Conservation (phyloP, 2,888 invertebrate species). For the Orthonevra nobilis region DNA sequence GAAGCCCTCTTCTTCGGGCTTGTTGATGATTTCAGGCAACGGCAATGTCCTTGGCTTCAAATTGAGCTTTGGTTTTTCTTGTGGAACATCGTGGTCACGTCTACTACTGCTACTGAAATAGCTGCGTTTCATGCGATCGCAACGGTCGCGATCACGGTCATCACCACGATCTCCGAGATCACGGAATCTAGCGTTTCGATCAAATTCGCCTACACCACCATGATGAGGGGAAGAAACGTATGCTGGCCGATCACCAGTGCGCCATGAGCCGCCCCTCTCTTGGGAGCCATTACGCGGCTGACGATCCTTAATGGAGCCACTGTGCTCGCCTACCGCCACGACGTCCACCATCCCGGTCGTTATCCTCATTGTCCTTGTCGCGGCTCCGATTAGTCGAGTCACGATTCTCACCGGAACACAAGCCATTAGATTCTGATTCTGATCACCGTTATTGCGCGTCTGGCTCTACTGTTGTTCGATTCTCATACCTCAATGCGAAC, state of each 20-base stretch:
- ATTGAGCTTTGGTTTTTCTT: constrained; percentile 87
- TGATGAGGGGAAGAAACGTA: constrained; percentile 74
- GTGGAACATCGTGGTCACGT: constrained; percentile 71
- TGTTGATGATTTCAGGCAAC: constrained; percentile 81
- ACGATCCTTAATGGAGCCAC: constrained; percentile 74
- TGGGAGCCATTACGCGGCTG: constrained; percentile 65
- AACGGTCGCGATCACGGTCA: too few relatives aligned
- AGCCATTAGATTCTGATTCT: constrained; percentile 76
- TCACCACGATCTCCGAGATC: constrained; percentile 77
- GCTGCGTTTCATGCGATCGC: constrained; percentile 50
- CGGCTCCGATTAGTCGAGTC: constrained; percentile 81
- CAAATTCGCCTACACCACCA: constrained; percentile 75
- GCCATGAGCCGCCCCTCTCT: constrained; percentile 77
- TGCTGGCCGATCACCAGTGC: constrained; percentile 74
- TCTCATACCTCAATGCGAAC: constrained; percentile 90
- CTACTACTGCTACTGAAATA: constrained; percentile 74
- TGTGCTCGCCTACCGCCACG: constrained; percentile 72
- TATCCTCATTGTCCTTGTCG: constrained; percentile 78
- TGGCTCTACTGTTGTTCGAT: constrained; percentile 83
- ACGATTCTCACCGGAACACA: constrained; percentile 75
- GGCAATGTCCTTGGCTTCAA: constrained; percentile 91
- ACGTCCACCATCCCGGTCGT: constrained; percentile 68
- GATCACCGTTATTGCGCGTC: constrained; percentile 78
- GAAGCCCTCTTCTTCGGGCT: constrained; percentile 75
- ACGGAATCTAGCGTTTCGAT: constrained; percentile 77